phyloP scores from a whole-genome alignment of 2,797 vertebrate genomes.

The Pteronotus mesoamericanus region DNA sequence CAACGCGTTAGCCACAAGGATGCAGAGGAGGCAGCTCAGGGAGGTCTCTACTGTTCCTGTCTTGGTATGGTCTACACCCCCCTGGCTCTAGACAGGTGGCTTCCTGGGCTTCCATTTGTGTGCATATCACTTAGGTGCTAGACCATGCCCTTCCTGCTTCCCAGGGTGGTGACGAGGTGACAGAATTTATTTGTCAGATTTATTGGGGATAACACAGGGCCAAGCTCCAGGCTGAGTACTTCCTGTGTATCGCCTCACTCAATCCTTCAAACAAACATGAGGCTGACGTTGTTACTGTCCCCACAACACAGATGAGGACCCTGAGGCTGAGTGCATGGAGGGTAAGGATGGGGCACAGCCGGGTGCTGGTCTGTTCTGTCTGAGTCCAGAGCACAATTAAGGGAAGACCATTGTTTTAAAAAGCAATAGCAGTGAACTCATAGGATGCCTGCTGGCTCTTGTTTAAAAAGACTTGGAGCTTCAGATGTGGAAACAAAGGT shows the following conservation, averaged over 20 bases:
- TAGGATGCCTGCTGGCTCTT: neutral
- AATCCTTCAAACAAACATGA: neutral
- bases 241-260: neutral
- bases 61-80: no score
- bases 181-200: neutral
- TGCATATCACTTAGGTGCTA: neutral
- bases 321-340: neutral
- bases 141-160: neutral
- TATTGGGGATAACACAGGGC: neutral
- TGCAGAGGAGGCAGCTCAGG: neutral
- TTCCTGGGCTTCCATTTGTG: neutral
- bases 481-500: neutral
- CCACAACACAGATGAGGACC: neutral
- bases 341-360: neutral
- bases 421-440: neutral
- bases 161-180: fast-evolving
- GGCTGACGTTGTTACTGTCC: neutral
- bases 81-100: neutral
- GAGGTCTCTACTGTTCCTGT: fast-evolving
- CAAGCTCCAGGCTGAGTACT: neutral
- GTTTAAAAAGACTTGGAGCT: neutral
- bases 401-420: neutral
- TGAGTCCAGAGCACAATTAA: neutral
- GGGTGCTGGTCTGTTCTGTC: neutral
- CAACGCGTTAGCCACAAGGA: neutral